Evolutionary conservation across 2,113 vertebrate species (phyloP).

Genomic region (Sceloporus undulatus): DNA sequence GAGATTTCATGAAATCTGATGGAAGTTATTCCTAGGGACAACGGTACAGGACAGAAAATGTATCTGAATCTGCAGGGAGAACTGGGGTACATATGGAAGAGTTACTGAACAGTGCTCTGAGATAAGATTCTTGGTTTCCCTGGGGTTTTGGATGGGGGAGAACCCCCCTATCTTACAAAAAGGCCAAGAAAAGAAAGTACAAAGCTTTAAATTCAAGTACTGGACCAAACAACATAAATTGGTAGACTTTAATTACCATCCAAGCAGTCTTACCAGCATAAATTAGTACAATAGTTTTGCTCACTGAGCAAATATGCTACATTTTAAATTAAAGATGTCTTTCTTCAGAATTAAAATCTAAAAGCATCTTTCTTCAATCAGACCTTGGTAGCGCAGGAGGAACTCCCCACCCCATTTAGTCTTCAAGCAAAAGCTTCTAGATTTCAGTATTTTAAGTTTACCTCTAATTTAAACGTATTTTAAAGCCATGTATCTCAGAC

Average conservation of each 20-base stretch:
- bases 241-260: no score
- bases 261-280: background rate
- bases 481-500: background rate
- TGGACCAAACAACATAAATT: background rate
- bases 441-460: background rate
- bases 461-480: background rate
- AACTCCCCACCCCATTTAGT: background rate
- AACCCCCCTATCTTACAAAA: conserved; percentile 3
- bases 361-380: background rate
- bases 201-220: background rate
- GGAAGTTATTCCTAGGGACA: background rate
- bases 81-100: background rate
- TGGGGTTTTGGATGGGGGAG: background rate
- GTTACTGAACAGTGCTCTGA: background rate
- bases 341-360: background rate
- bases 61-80: background rate
- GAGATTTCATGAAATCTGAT: background rate
- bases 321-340: conserved; percentile 9
- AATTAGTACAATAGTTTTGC: background rate
- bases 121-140: conserved; percentile 33
- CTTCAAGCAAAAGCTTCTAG: background rate
- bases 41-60: background rate
- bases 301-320: conserved; percentile 3
- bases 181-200: background rate
- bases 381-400: background rate